Evolutionary conservation across 1,140 invertebrate genomes (phyloP).

Genomic region (Panulirus ornatus): DNA sequence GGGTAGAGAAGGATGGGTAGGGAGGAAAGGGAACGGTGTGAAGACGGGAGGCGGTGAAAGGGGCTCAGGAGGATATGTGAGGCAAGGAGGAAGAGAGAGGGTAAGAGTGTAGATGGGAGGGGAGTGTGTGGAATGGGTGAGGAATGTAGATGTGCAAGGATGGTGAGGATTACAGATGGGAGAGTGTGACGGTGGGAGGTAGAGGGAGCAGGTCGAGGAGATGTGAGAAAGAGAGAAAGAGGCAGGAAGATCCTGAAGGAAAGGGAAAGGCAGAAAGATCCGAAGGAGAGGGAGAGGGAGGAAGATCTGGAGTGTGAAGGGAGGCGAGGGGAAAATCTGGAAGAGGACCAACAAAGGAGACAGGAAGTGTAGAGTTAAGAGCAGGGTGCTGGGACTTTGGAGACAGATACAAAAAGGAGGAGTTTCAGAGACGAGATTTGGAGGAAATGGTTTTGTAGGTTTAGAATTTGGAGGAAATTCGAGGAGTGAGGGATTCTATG

Average conservation of each 20-base stretch:
- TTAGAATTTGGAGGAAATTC: no score
- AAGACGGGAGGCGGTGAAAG: background rate
- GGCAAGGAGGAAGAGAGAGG: background rate
- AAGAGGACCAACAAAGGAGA: no score
- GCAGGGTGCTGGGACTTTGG: no score
- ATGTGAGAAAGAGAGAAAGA: background rate
- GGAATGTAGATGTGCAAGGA: background rate
- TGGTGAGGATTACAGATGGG: background rate
- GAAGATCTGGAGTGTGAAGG: no score
- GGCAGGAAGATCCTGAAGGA: background rate
- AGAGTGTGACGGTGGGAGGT: background rate
- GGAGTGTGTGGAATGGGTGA: background rate
- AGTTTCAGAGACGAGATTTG: no score
- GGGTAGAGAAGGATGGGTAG: background rate
- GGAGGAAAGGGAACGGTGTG: background rate
- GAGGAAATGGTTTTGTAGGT: no score
- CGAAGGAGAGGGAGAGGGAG: no score
- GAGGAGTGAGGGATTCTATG: no score
- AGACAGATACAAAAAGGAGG: no score
- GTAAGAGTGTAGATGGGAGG: background rate
- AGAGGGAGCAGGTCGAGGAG: slow-evolving; percentile 9
- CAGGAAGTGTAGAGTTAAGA: no score
- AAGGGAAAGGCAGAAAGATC: no score
- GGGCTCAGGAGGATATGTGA: background rate
- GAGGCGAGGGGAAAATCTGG: no score